These are phyloP conservation scores for Thaumatotibia leucotreta DNA, from an alignment of 1,140 invertebrate genomes.

Conservation along the genomic window DNA sequence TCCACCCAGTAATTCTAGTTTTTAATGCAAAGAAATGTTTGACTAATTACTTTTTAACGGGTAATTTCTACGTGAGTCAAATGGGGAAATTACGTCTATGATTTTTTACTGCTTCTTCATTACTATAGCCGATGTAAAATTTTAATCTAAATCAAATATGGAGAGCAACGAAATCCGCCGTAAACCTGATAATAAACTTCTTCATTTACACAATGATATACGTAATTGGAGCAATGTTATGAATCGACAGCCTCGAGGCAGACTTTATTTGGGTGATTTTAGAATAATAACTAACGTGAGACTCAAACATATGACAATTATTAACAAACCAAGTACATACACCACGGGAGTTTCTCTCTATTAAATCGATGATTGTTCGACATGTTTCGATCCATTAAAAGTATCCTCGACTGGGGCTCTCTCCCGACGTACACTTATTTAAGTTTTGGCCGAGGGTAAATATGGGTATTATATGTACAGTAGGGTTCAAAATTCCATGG, in stretches of 20 bases:
- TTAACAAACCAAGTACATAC: no score
- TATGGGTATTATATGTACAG: no score
- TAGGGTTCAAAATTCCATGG: no score
- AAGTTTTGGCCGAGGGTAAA: no score
- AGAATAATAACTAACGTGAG: no score
- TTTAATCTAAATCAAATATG: not conserved
- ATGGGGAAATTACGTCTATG: not conserved
- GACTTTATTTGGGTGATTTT: not conserved
- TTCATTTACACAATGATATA: constrained; percentile 33
- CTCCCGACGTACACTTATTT: no score
- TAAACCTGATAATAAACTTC: constrained; percentile 40
- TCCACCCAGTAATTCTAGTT: not conserved
- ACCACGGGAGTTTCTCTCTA: no score
- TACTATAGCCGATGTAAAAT: not conserved
- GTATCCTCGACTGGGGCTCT: no score
- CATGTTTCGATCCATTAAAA: no score
- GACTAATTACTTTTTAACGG: not conserved
- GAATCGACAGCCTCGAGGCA: not conserved
- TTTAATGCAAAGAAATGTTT: not conserved
- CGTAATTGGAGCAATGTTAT: not conserved
- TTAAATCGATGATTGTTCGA: no score
- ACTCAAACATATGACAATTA: no score
- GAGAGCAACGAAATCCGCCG: not conserved
- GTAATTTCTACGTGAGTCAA: not conserved
- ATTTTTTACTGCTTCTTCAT: not conserved